Percentiles rank a stretch among this genome's conserved stretches.
These are phyloP conservation scores for Fregata magnificens DNA, from an alignment of 2,113 vertebrate species.

Conservation along the genomic window DNA sequence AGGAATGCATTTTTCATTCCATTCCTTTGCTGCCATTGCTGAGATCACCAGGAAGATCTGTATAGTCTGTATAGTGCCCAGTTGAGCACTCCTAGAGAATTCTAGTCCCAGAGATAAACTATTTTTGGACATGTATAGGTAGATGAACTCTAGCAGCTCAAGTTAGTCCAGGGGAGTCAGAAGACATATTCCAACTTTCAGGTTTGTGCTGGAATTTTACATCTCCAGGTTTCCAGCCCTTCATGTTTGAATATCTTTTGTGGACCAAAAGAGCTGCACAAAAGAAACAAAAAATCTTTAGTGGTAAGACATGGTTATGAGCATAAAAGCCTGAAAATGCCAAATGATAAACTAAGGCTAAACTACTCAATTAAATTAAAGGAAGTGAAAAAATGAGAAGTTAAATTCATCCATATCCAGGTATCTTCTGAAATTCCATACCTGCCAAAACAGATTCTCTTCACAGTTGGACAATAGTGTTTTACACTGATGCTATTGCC, in stretches of 20 bases:
- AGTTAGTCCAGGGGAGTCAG: neutral
- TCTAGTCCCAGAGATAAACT: neutral
- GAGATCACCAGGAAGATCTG: neutral
- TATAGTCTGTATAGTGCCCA: neutral
- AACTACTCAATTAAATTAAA: neutral
- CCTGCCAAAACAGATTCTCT: neutral
- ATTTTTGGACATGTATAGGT: neutral
- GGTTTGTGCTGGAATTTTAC: neutral
- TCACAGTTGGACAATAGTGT: neutral
- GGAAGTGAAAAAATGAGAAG: neutral
- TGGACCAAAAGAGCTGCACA: neutral
- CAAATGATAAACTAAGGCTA: neutral
- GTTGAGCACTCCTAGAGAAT: neutral
- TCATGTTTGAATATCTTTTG: neutral
- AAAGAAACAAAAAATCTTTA: neutral
- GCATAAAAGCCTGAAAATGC: neutral
- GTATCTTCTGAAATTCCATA: neutral
- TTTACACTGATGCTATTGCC: neutral
- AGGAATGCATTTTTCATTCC: neutral
- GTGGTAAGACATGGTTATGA: neutral
- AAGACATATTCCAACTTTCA: neutral
- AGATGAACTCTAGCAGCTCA: neutral
- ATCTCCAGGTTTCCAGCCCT: neutral
- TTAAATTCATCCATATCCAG: neutral
- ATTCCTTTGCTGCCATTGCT: neutral